These are phyloP conservation scores for Dichetophora obliterata DNA, from an alignment of 2,888 invertebrate species.

Conservation along the genomic window DNA sequence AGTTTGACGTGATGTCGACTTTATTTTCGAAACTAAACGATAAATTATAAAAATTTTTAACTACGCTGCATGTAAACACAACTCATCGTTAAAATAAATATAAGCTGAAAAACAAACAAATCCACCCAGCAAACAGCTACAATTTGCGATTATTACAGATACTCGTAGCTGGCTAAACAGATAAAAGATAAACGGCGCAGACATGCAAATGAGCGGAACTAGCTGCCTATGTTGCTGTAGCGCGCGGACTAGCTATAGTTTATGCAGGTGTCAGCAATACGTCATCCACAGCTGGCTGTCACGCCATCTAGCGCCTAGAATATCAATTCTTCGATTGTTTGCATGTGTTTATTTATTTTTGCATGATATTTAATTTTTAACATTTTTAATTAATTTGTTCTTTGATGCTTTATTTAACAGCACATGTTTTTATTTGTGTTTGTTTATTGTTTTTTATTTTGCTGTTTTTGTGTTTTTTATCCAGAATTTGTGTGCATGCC, in stretches of 20 bases:
- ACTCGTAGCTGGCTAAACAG: background rate
- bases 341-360: background rate
- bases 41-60: constrained; percentile 4
- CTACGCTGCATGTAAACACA: background rate
- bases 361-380: constrained; percentile 1
- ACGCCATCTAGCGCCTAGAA: background rate
- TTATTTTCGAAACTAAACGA: constrained; percentile 23
- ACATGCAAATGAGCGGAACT: background rate
- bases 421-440: background rate
- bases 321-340: background rate
- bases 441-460: background rate
- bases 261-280: constrained; percentile 13
- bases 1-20: background rate
- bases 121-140: background rate
- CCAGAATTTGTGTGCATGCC: constrained; percentile 13
- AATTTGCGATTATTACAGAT: constrained; percentile 19
- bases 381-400: constrained; percentile 16
- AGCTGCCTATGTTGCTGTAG: background rate
- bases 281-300: background rate
- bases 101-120: background rate
- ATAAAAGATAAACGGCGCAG: background rate
- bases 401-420: constrained; percentile 18
- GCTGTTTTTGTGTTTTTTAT: background rate
- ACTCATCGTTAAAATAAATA: constrained; percentile 10
- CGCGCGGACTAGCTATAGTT: too few relatives aligned